These are phyloP conservation scores for Icerya purchasi DNA, from an alignment of 2,888 invertebrate species.

Conservation along the genomic window DNA sequence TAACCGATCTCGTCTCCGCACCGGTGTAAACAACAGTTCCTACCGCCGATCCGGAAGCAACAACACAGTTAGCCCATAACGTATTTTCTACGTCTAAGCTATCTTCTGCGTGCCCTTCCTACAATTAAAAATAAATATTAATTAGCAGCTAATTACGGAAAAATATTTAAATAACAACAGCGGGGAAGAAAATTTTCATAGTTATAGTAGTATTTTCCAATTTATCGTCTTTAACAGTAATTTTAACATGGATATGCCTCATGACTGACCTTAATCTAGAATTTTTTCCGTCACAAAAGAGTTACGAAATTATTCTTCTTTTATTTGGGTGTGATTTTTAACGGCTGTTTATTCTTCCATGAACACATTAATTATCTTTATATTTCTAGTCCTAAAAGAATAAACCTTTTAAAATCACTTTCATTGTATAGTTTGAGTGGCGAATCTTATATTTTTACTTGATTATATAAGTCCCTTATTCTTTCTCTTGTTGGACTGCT, in stretches of 20 bases:
- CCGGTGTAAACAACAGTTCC: constrained; percentile 94
- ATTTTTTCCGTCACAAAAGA: neutral
- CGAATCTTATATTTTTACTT: no score
- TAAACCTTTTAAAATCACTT: no score
- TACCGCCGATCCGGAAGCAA: constrained; percentile 87
- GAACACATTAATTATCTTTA: no score
- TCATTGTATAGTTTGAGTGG: no score
- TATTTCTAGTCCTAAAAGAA: no score
- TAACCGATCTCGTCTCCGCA: constrained; percentile 85
- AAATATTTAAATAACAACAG: no score
- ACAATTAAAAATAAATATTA: constrained; percentile 24
- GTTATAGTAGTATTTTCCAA: neutral
- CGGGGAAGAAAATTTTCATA: neutral
- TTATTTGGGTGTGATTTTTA: no score
- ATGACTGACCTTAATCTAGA: neutral
- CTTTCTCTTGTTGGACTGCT: no score
- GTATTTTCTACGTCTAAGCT: constrained; percentile 90
- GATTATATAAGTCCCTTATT: no score
- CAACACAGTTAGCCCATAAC: constrained; percentile 94
- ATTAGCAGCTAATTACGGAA: neutral
- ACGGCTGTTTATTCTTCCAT: no score
- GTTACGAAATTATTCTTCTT: no score
- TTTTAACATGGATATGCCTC: neutral
- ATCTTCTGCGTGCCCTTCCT: constrained; percentile 45
- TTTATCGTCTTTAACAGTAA: neutral